These are phyloP conservation scores for Papilio dardanus DNA, from an alignment of 1,140 invertebrate species.

Conservation along the genomic window DNA sequence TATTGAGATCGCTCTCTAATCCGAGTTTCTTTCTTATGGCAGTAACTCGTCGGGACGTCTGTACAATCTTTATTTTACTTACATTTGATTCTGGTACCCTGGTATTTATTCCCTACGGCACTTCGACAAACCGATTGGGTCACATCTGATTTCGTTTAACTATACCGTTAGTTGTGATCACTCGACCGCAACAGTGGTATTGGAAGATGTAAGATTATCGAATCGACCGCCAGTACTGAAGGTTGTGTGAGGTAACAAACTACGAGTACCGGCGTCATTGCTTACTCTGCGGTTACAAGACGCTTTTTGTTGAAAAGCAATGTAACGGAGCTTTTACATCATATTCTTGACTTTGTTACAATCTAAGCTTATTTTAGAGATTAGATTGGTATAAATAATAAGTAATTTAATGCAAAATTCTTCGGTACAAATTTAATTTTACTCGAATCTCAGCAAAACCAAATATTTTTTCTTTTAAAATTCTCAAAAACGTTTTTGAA, in stretches of 20 bases:
- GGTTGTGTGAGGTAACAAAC: slow-evolving; percentile 28
- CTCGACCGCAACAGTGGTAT: slow-evolving; percentile 28
- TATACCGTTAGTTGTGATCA: slow-evolving; percentile 24
- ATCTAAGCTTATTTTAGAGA: background rate
- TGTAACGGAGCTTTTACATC: slow-evolving; percentile 10
- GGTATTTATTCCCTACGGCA: too few species aligned
- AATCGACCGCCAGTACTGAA: slow-evolving; percentile 16
- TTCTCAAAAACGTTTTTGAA: background rate
- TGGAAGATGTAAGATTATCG: slow-evolving; percentile 33
- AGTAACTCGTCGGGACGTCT: too few species aligned
- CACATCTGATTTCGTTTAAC: slow-evolving; percentile 23
- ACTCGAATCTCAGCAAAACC: too few species aligned
- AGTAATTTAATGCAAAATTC: background rate
- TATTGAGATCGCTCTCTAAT: too few species aligned
- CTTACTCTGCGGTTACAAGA: slow-evolving; percentile 19
- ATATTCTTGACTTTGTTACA: slow-evolving; percentile 1
- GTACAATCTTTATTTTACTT: too few species aligned
- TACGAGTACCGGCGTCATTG: background rate
- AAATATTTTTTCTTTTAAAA: background rate
- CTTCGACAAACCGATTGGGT: background rate
- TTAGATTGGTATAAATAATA: background rate
- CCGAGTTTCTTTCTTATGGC: too few species aligned
- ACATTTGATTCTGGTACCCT: too few species aligned
- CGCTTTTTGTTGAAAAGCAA: slow-evolving; percentile 18
- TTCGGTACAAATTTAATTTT: too few species aligned